These are phyloP conservation scores for Cheilosia pagana DNA, from an alignment of 2,888 invertebrate species.

Conservation along the genomic window DNA sequence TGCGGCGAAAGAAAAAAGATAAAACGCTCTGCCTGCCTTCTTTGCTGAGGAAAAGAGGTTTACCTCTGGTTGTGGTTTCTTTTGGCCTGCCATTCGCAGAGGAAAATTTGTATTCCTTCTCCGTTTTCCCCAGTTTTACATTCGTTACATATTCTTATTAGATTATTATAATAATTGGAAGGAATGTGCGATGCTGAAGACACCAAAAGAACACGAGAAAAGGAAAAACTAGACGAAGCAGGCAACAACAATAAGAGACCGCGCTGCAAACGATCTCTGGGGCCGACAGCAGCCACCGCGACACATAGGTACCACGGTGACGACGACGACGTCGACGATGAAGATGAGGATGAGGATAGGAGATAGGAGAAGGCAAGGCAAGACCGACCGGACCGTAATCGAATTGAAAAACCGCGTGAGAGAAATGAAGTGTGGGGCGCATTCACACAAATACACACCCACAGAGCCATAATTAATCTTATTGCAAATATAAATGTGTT, in stretches of 20 bases:
- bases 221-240: slow-evolving; percentile 33
- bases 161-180: slow-evolving; percentile 35
- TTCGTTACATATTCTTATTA: slow-evolving; percentile 47
- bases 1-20: background rate
- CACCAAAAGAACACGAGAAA: slow-evolving; percentile 35
- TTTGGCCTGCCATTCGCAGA: background rate
- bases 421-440: slow-evolving; percentile 38
- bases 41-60: background rate
- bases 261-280: slow-evolving; percentile 7
- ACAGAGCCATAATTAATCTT: background rate
- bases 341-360: slow-evolving; percentile 16
- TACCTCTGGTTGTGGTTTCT: background rate
- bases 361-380: slow-evolving; percentile 26
- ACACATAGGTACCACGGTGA: slow-evolving; percentile 4
- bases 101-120: slow-evolving; percentile 2
- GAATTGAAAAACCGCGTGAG: slow-evolving; percentile 65
- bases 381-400: slow-evolving; percentile 58
- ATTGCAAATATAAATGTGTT: slow-evolving; percentile 29
- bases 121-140: background rate
- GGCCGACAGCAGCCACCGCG: background rate
- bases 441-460: slow-evolving; percentile 20
- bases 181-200: slow-evolving; percentile 34
- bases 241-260: slow-evolving; percentile 41
- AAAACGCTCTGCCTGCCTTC: background rate
- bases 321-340: slow-evolving; percentile 7